Conservation (phyloP, 1,140 invertebrate genomes). For the Apocrypta bakeri region DNA sequence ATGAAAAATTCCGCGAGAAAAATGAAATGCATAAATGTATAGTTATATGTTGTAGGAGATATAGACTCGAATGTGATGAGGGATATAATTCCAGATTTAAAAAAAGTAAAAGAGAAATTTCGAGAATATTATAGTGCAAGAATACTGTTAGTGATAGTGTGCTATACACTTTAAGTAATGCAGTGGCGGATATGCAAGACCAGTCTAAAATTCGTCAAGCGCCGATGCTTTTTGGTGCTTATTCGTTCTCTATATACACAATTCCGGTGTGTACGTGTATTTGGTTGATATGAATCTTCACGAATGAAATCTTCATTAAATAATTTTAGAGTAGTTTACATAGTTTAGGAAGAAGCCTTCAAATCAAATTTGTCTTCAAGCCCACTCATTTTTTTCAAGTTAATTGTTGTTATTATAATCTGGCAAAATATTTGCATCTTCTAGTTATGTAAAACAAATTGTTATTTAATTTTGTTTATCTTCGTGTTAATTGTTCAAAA, state of each 20-base stretch:
- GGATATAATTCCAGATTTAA: slow-evolving; percentile 24
- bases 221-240: slow-evolving; percentile 23
- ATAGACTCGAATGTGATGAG: slow-evolving; percentile 44
- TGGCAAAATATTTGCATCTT: slow-evolving; percentile 2
- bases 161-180: slow-evolving; percentile 10
- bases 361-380: slow-evolving; percentile 16
- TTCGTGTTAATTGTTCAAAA: slow-evolving; percentile 17
- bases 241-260: neutral
- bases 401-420: slow-evolving; percentile 28
- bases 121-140: slow-evolving; percentile 23
- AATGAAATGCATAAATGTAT: slow-evolving; percentile 37
- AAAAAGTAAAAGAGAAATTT: slow-evolving; percentile 39
- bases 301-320: slow-evolving; percentile 27
- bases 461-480: slow-evolving; percentile 39
- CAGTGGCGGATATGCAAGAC: slow-evolving; percentile 4
- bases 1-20: slow-evolving; percentile 57
- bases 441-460: slow-evolving; percentile 10
- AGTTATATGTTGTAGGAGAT: slow-evolving; percentile 33
- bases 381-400: neutral
- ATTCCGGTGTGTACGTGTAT: neutral
- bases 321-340: slow-evolving; percentile 23
- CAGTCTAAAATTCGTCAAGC: neutral
- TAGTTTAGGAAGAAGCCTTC: neutral
- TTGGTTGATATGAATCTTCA: slow-evolving; percentile 13
- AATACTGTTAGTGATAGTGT: slow-evolving; percentile 17